Base-by-base conservation (phyloP, 2,113 vertebrate species). In the Tragelaphus imberbis region DNA sequence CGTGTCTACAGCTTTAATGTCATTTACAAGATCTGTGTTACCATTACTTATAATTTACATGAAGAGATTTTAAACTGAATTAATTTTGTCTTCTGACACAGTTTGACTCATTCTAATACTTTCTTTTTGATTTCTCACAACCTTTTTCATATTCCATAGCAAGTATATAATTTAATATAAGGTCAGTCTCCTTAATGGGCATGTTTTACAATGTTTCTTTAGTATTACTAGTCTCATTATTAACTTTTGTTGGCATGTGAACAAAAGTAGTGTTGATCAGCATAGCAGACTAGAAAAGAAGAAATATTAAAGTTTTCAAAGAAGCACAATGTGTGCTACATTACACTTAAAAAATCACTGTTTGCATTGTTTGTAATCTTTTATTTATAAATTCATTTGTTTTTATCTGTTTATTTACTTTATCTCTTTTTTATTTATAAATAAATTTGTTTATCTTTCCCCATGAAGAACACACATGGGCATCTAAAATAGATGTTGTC, bases 101-200 rank as follows among this genome's bases (percentile, higher is more conserved):
- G 96, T 98, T 91, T 90, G 90, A 94, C 49, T 91, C 96, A 58
- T 96, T 97, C 81, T 95, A 88, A 53, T 94, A 25, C 27, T 93
- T 97, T 97, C 82, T 94, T 91, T 90, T 51, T 33, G 49, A 61
- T 88, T 68, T 19, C 5, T 84, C 7, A 51, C 25, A 51, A 55
- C 21, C 12, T 85, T 84, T 51, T 88, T 61, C 65, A 95, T 97
- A 98, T 95, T 30, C n/a, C 71, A 11, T 55, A 95, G 40, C 53
- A 94, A 97, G 90, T 88, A 53, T 97, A 87, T 84, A 87, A 98
- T 58, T 97, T 98, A 94, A 96, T 97, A 95, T 91, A 97, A 98
- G 82, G 84, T 95, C 93, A 97, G 56, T 97, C 7, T 97, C 87
- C 85, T 97, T 81, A 97, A 97, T 56, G 94, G 90, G 61, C 84